Evolutionary conservation across 2,797 vertebrate species (phyloP).

Genomic region (Darevskia nairensis): DNA sequence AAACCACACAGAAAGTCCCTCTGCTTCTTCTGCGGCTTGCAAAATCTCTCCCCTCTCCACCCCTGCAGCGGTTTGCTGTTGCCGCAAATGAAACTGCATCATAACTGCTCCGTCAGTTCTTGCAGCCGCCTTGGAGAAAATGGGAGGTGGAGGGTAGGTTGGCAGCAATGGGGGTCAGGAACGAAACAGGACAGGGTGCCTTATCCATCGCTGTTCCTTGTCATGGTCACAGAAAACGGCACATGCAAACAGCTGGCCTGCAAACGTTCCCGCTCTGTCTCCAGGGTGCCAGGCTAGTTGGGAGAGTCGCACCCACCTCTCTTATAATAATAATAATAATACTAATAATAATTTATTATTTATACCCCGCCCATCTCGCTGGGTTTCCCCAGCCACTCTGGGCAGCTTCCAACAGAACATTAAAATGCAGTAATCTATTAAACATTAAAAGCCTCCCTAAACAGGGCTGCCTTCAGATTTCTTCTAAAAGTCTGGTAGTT

Average conservation of each 20-base stretch:
- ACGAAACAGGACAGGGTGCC: background rate
- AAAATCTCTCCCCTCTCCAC: background rate
- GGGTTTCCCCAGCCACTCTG: no score
- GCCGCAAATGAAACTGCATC: background rate
- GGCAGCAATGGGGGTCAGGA: background rate
- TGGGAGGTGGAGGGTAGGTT: background rate
- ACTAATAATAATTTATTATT: no score
- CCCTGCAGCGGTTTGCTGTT: no score
- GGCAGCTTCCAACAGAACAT: no score
- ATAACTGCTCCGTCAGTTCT: background rate
- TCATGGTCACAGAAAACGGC: background rate
- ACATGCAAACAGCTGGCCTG: background rate
- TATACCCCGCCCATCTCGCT: no score
- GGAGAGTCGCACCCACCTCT: background rate
- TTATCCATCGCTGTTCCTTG: rapidly evolving
- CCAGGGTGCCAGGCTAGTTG: background rate
- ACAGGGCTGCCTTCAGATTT: no score
- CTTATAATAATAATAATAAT: no score
- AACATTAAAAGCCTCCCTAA: no score
- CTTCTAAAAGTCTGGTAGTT: no score
- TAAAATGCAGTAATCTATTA: no score
- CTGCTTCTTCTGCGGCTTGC: background rate
- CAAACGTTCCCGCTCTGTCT: background rate
- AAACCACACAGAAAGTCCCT: background rate
- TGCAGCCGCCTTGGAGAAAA: background rate